phyloP scores from a whole-genome alignment of 1,140 invertebrate species.

The Leptestheria dahalacensis region DNA sequence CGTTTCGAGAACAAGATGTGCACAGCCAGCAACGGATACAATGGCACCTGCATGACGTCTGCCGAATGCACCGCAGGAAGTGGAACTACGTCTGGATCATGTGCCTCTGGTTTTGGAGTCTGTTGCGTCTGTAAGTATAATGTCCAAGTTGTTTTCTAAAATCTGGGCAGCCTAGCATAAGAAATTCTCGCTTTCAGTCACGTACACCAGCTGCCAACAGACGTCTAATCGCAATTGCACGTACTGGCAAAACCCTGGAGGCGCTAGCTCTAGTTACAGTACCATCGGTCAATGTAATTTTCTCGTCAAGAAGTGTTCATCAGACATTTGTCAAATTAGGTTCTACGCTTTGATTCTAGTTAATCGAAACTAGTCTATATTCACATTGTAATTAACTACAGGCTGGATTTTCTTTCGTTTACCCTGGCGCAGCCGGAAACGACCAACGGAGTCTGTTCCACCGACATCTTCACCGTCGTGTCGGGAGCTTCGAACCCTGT shows the following conservation, averaged over 20 bases:
- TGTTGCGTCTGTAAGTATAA: conserved; percentile 25
- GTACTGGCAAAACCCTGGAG: conserved; percentile 11
- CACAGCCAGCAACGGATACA: conserved; percentile 9
- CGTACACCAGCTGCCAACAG: background rate
- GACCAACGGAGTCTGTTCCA: conserved; percentile 50
- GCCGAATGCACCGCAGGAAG: conserved; percentile 21
- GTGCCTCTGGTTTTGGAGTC: conserved; percentile 24
- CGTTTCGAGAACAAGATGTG: conserved; percentile 15
- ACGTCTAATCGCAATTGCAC: conserved; percentile 8
- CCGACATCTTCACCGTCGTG: conserved; percentile 47
- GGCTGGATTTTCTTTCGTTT: conserved; percentile 59
- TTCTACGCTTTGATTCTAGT: too few relatives aligned
- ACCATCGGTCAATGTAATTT: background rate
- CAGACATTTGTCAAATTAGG: conserved; percentile 5
- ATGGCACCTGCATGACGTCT: conserved; percentile 25
- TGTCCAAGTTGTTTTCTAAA: background rate
- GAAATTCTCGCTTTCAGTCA: background rate
- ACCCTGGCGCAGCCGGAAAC: conserved; percentile 51
- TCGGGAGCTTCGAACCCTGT: conserved; percentile 26
- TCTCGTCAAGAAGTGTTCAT: conserved; percentile 6
- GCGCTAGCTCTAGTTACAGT: background rate
- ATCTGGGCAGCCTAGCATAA: background rate
- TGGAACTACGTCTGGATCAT: conserved; percentile 20
- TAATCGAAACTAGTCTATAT: too few relatives aligned
- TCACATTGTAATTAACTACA: background rate